Evolutionary conservation across 2,888 invertebrate genomes (phyloP).

Genomic region (Rhogogaster chlorosoma): DNA sequence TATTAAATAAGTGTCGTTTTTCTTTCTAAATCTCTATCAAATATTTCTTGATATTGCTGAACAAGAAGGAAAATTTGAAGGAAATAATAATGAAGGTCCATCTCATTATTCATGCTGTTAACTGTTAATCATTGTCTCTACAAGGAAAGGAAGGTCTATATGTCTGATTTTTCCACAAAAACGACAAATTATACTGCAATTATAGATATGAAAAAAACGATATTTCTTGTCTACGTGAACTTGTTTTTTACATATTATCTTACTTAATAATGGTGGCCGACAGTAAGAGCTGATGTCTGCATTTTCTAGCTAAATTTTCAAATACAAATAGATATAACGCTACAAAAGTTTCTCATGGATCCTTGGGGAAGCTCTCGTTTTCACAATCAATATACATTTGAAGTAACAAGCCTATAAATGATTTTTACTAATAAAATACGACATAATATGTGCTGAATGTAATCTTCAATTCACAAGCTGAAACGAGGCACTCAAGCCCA

Average conservation of each 20-base stretch:
- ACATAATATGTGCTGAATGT: background rate
- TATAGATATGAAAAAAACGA: background rate
- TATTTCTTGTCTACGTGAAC: slow-evolving; percentile 2
- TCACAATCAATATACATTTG: background rate
- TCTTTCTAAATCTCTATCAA: background rate
- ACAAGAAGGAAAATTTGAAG: background rate
- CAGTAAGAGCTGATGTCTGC: slow-evolving; percentile 8
- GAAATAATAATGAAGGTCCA: background rate
- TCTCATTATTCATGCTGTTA: background rate
- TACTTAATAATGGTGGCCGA: slow-evolving; percentile 22
- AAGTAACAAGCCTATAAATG: background rate
- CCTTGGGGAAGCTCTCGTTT: background rate
- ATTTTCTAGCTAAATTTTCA: slow-evolving; percentile 35
- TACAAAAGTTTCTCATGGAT: background rate
- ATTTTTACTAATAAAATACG: background rate
- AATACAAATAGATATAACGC: background rate
- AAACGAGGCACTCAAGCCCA: slow-evolving; percentile 18
- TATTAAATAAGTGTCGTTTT: background rate
- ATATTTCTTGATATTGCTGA: background rate
- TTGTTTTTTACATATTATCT: background rate
- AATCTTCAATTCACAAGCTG: background rate
- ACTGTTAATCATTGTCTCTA: background rate
- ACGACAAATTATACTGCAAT: background rate
- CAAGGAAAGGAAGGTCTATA: background rate
- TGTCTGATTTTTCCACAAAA: background rate